These are phyloP conservation scores for Decapterus maruadsi DNA, from an alignment of 2,797 vertebrate genomes.

Conservation along the genomic window DNA sequence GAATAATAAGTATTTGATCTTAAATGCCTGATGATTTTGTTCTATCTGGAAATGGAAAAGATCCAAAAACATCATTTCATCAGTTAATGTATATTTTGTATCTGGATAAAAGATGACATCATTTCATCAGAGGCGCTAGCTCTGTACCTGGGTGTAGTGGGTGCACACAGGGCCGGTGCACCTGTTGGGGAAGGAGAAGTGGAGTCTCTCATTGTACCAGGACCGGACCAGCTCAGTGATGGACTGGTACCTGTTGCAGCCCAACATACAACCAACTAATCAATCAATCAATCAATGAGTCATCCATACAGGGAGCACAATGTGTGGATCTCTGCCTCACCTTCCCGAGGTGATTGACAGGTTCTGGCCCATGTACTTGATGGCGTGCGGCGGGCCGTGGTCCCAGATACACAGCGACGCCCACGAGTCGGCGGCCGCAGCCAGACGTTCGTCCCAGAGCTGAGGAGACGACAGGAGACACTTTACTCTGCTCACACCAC, in stretches of 20 bases:
- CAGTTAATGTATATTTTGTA: too few relatives aligned
- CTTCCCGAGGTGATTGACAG: conserved; percentile 90
- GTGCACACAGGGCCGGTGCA: too few relatives aligned
- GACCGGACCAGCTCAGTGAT: conserved; percentile 88
- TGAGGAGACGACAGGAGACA: conserved; percentile 48
- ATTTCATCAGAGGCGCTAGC: too few relatives aligned
- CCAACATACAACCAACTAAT: not conserved
- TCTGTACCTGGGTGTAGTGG: conserved; percentile 92
- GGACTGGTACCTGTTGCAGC: conserved; percentile 85
- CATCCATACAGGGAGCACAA: not conserved
- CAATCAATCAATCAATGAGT: not conserved
- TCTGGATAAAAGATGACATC: too few relatives aligned
- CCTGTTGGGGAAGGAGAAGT: conserved; percentile 88
- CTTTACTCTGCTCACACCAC: not conserved
- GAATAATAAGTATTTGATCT: too few relatives aligned
- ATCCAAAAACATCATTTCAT: too few relatives aligned
- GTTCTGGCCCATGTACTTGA: conserved; percentile 91
- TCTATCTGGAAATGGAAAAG: too few relatives aligned
- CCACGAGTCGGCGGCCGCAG: conserved; percentile 89
- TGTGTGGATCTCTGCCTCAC: conserved; percentile 68
- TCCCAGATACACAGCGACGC: conserved; percentile 91
- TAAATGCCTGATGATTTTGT: too few relatives aligned
- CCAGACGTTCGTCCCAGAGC: conserved; percentile 92
- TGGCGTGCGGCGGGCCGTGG: conserved; percentile 88
- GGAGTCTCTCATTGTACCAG: conserved; percentile 89